These are phyloP conservation scores for Galerucella calmariensis DNA, from an alignment of 2,888 invertebrate species.

Conservation along the genomic window DNA sequence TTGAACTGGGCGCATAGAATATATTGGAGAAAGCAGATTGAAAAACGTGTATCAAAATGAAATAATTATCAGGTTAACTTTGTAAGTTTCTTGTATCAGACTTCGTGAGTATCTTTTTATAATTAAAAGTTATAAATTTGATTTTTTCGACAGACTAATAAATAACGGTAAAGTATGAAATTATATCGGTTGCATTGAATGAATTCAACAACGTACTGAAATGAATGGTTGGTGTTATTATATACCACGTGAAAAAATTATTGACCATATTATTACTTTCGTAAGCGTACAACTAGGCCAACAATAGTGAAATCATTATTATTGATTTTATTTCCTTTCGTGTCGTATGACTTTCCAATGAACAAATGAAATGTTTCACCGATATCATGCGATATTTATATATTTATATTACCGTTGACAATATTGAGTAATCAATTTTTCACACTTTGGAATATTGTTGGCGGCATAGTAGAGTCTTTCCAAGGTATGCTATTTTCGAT, in stretches of 20 bases:
- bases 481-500: no score
- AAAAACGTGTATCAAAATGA: no score
- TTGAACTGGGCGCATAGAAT: no score
- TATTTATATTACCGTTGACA: no score
- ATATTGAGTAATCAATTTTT: no score
- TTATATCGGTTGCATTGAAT: background rate
- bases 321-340: constrained; percentile 23
- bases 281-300: constrained; percentile 18
- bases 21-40: no score
- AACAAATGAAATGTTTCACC: background rate
- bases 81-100: no score
- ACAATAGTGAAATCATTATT: constrained; percentile 23
- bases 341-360: constrained; percentile 11
- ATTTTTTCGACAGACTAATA: background rate
- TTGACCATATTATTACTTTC: constrained; percentile 23
- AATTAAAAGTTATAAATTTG: no score
- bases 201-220: background rate
- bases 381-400: background rate
- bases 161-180: background rate
- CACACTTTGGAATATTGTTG: no score
- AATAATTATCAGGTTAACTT: no score
- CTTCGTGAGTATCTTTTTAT: no score
- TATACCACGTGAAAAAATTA: constrained; percentile 11
- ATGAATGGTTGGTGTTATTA: constrained; percentile 9
- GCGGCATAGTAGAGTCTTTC: no score